Evolutionary conservation across 2,797 vertebrate species (phyloP), one percentile per base, ranked within the genome.

Genomic region (Lateolabrax maculatus): DNA sequence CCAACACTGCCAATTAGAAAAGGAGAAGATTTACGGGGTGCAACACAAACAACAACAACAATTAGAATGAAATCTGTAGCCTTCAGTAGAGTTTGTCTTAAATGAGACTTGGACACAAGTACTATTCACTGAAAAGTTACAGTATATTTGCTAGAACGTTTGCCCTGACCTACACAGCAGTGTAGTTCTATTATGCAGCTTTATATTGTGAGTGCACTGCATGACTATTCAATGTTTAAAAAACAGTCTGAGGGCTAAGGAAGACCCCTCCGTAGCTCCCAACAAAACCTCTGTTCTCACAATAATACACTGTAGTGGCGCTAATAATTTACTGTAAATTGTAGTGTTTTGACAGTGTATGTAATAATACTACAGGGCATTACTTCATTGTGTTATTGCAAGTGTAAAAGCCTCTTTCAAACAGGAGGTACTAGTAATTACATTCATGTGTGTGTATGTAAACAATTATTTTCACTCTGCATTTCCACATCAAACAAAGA

Each of bases 401-500:
- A 23, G 15, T 29, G 43, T 79, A 68, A 79, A 64, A 77, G 37
- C 61, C 36, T 52, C 55, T 65, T 78, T 63, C 41, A 58, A 37
- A 36, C 27, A 63, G 31, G 41, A 82, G 27, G 39, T 44, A 9
- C 48, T 66, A 44, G 53, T 79, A 81, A 80, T 83, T 57, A 44
- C 62, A 71, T 74, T 58, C 52, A 62, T 77, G 61, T 86, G 66
- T 72, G 56, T 63, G 57, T 53, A n/a, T 71, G 70, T 57, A 78
- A 77, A 83, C 76, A 77, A 75, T 80, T 74, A 79, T 81, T 80
- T 79, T 43, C 55, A 61, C 53, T 61, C 23, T 55, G 25, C 55
- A 58, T 80, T 81, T 85, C 77, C 71, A 71, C 79, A 66, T 61
- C 55, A 58, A 84, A 84, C 58, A 86, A 89, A 81, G 44, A 81